Percentiles rank a stretch among this genome's conserved stretches.
Conservation (phyloP, 1,140 invertebrate species). For the Probaryconus sp. region DNA sequence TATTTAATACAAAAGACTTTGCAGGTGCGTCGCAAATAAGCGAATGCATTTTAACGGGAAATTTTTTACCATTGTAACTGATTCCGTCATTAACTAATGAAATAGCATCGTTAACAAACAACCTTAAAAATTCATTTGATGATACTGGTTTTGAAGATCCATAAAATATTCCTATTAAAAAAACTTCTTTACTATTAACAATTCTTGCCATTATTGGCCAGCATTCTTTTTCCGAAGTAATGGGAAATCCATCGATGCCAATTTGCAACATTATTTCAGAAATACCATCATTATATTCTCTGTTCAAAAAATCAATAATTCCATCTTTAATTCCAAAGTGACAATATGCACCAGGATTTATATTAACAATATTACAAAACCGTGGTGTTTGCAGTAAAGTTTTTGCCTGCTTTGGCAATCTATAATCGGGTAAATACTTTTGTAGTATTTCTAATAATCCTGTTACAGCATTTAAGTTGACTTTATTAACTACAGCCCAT, state of each 20-base stretch:
- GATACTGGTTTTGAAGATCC: slow-evolving; percentile 29
- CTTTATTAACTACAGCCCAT: background rate
- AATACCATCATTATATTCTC: background rate
- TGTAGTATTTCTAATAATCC: background rate
- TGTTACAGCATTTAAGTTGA: background rate
- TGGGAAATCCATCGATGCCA: slow-evolving; percentile 19
- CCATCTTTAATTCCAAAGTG: background rate
- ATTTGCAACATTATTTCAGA: background rate
- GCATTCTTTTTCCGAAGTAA: slow-evolving; percentile 13
- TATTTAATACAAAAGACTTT: too few relatives aligned
- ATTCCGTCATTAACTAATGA: too few relatives aligned
- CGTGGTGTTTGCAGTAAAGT: background rate
- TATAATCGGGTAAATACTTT: background rate
- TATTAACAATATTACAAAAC: background rate
- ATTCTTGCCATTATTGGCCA: slow-evolving; percentile 47
- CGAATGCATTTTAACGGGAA: too few relatives aligned
- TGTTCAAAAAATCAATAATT: background rate
- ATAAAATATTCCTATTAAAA: slow-evolving; percentile 36
- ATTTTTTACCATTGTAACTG: too few relatives aligned
- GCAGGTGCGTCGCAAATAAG: too few relatives aligned
- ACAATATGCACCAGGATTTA: background rate
- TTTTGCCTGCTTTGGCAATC: background rate
- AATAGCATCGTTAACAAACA: slow-evolving; percentile 47
- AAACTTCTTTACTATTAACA: slow-evolving; percentile 6
- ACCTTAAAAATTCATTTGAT: slow-evolving; percentile 25